Evolutionary conservation across 2,888 invertebrate species (phyloP).

Genomic region (Aphodius sticticus): DNA sequence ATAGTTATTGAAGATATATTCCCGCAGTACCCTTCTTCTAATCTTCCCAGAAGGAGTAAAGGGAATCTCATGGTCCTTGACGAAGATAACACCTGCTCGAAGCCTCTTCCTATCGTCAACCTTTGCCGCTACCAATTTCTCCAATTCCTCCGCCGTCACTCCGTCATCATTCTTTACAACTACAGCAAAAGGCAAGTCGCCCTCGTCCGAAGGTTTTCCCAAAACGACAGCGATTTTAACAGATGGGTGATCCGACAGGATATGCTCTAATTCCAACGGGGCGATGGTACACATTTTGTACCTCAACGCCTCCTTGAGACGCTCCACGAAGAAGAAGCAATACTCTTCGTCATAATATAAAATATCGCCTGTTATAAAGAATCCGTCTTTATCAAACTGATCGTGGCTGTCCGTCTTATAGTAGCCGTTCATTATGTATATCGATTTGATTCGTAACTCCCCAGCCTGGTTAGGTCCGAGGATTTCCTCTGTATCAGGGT

Average conservation of each 20-base stretch:
- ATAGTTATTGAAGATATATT: constrained; percentile 15
- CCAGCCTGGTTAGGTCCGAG: constrained; percentile 57
- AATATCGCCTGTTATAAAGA: constrained; percentile 63
- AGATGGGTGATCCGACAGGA: constrained; percentile 52
- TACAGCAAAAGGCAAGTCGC: constrained; percentile 72
- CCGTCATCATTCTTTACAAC: constrained; percentile 62
- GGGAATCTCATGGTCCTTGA: constrained; percentile 39
- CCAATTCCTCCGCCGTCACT: constrained; percentile 61
- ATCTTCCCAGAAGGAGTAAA: constrained; percentile 41
- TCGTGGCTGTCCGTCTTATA: constrained; percentile 52
- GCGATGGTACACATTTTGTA: constrained; percentile 62
- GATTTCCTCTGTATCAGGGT: constrained; percentile 58
- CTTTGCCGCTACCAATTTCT: constrained; percentile 38
- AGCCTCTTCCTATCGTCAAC: constrained; percentile 41
- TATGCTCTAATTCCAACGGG: constrained; percentile 51
- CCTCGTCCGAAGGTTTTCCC: constrained; percentile 71
- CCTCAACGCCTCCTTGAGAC: constrained; percentile 64
- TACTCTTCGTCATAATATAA: constrained; percentile 63
- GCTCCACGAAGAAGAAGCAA: constrained; percentile 62
- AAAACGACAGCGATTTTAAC: constrained; percentile 79
- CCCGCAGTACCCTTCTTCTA: constrained; percentile 24
- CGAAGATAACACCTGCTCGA: constrained; percentile 41
- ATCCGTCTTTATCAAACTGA: constrained; percentile 59
- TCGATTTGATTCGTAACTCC: constrained; percentile 32
- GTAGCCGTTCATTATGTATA: constrained; percentile 33